phyloP scores from a whole-genome alignment of 2,113 vertebrate species.

The Antechinus flavipes region DNA sequence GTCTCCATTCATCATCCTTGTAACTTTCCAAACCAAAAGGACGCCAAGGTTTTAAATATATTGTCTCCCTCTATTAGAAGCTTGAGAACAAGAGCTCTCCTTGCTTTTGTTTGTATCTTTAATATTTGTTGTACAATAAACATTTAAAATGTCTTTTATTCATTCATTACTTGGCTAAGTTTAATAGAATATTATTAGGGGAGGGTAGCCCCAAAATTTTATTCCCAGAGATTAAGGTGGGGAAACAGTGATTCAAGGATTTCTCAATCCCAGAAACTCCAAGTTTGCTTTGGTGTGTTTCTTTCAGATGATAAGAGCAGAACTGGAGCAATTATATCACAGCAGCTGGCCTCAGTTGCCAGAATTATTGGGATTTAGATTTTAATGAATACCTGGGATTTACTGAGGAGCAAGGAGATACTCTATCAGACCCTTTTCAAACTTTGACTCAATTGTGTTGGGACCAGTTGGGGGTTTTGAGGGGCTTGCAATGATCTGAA shows the following conservation, averaged over 20 bases:
- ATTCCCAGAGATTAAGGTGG: background rate
- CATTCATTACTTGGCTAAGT: too few relatives aligned
- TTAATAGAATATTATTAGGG: too few relatives aligned
- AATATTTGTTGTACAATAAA: background rate
- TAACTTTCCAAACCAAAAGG: background rate
- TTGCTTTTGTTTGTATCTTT: background rate
- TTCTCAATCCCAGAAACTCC: conserved; percentile 44
- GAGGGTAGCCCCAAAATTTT: background rate
- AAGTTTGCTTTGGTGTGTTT: conserved; percentile 62
- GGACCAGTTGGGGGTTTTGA: conserved; percentile 69
- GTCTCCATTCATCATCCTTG: background rate
- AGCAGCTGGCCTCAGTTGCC: conserved; percentile 71
- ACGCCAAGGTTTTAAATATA: background rate
- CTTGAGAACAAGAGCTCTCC: background rate
- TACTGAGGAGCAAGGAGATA: conserved; percentile 72
- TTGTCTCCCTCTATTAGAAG: background rate
- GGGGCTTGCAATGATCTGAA: conserved; percentile 29
- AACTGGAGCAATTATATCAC: conserved; percentile 71
- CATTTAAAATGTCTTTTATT: background rate
- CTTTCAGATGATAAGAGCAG: conserved; percentile 57
- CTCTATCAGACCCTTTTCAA: conserved; percentile 77
- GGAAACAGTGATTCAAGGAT: background rate
- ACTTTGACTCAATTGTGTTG: conserved; percentile 66
- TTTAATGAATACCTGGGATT: conserved; percentile 61
- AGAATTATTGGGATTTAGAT: conserved; percentile 60